Percentiles rank a stretch among this genome's conserved stretches.
Evolutionary conservation across 2,797 vertebrate genomes (phyloP).

Genomic region (Sebastiscus albofasciatus): DNA sequence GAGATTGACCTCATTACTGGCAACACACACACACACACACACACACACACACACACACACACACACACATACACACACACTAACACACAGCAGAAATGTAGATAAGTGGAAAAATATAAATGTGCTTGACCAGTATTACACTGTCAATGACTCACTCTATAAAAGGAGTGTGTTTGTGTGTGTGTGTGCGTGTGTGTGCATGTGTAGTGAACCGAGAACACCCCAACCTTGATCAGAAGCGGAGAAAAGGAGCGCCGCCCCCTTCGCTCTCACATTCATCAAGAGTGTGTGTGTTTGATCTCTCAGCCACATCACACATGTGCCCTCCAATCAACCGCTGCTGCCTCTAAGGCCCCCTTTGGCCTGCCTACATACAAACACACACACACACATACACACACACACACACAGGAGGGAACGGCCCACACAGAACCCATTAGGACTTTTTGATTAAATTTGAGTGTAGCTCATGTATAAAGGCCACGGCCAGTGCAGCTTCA

Average conservation of each 20-base stretch:
- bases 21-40: too few relatives aligned
- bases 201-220: conserved; percentile 90
- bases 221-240: conserved; percentile 88
- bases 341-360: conserved; percentile 57
- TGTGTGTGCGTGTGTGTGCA: conserved; percentile 25
- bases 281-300: conserved; percentile 95
- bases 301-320: conserved; percentile 94
- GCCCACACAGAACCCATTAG: conserved; percentile 85
- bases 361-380: conserved; percentile 36
- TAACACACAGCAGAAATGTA: conserved; percentile 5
- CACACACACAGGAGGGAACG: conserved; percentile 72
- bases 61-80: background rate
- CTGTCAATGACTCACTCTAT: conserved; percentile 45
- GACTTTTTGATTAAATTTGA: conserved; percentile 90
- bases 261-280: conserved; percentile 90
- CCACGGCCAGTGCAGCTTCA: conserved; percentile 56
- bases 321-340: conserved; percentile 81
- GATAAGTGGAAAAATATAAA: conserved; percentile 35
- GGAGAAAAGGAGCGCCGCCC: conserved; percentile 79
- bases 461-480: conserved; percentile 66
- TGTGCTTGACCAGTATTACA: conserved; percentile 32
- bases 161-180: background rate
- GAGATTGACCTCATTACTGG: conserved; percentile 78
- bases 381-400: conserved; percentile 1
- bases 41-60: conserved; percentile 1